phyloP scores from a whole-genome alignment of 2,113 vertebrate species.

The Macroglossus sobrinus region DNA sequence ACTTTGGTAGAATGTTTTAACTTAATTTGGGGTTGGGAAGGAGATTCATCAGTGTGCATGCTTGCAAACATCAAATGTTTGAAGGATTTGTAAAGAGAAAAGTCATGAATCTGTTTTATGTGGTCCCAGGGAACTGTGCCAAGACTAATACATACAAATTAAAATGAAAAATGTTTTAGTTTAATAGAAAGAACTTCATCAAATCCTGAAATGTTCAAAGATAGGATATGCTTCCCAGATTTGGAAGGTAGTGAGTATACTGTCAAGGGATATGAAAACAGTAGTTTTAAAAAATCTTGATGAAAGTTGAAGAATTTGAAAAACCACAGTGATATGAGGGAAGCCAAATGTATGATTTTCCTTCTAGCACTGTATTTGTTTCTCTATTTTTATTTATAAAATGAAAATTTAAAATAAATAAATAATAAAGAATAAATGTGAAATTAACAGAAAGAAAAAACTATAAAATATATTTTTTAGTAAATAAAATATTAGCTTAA shows the following conservation, averaged over 20 bases:
- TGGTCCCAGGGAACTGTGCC: background rate
- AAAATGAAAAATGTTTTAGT: background rate
- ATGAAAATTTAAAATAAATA: background rate
- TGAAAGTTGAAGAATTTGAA: conserved; percentile 16
- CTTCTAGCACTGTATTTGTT: background rate
- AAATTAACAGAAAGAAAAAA: background rate
- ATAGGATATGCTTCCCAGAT: background rate
- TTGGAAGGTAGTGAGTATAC: background rate
- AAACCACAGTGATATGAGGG: fast-evolving
- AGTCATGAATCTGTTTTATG: background rate
- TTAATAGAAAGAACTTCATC: background rate
- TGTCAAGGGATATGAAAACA: background rate
- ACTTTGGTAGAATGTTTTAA: background rate
- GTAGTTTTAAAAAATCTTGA: background rate
- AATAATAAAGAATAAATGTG: background rate
- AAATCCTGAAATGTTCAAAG: background rate
- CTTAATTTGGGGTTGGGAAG: background rate
- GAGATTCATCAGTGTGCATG: background rate
- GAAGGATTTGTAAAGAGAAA: background rate
- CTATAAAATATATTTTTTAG: background rate
- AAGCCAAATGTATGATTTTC: background rate
- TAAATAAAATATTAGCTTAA: background rate
- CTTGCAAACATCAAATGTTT: background rate
- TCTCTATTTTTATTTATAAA: background rate
- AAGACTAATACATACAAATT: background rate